Conservation (phyloP, 2,888 invertebrate genomes). For the Phorcus lineatus region DNA sequence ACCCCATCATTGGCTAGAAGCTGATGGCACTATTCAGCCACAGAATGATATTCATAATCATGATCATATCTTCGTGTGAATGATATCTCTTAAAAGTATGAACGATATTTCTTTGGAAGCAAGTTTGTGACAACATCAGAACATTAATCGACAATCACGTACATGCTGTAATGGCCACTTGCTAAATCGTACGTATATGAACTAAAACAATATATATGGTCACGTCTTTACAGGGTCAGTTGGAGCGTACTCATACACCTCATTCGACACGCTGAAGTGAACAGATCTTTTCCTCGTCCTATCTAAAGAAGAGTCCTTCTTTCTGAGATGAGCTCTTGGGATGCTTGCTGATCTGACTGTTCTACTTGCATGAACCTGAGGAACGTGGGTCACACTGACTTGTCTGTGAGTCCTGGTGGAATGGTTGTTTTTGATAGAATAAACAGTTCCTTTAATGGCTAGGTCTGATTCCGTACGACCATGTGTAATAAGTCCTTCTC, state of each 20-base stretch:
- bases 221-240: slow-evolving; percentile 2
- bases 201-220: neutral
- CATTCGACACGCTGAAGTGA: slow-evolving; percentile 12
- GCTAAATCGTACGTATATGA: too few relatives aligned
- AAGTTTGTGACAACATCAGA: too few relatives aligned
- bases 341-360: slow-evolving; percentile 10
- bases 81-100: too few relatives aligned
- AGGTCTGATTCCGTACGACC: neutral
- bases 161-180: too few relatives aligned
- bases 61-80: too few relatives aligned
- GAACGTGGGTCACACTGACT: neutral
- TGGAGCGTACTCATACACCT: slow-evolving; percentile 16
- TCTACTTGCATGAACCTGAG: neutral
- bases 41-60: too few relatives aligned
- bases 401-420: neutral
- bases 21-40: too few relatives aligned
- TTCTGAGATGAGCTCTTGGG: neutral
- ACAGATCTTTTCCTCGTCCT: slow-evolving; percentile 11
- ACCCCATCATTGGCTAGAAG: too few relatives aligned
- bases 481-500: neutral
- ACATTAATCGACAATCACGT: too few relatives aligned
- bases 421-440: neutral
- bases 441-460: neutral
- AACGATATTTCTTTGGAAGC: too few relatives aligned
- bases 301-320: neutral